These are phyloP conservation scores for Diploptera punctata DNA, from an alignment of 2,888 invertebrate species.

Conservation along the genomic window DNA sequence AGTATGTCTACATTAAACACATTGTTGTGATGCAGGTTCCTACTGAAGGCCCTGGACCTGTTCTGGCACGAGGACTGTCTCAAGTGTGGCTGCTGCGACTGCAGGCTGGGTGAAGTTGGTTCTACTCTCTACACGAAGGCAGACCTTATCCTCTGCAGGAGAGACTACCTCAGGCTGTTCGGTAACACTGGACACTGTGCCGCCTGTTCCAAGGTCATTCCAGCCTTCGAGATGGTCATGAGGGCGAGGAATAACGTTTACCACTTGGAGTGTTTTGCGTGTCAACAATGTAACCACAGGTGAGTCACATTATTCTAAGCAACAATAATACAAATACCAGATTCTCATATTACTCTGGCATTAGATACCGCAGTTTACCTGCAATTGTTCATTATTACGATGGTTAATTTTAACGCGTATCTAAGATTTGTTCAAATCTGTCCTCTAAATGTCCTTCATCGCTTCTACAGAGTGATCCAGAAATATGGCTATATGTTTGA, in stretches of 20 bases:
- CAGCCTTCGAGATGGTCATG: conserved; percentile 99
- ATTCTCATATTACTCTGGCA: no score
- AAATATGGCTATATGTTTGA: no score
- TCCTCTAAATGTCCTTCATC: no score
- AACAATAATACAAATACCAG: no score
- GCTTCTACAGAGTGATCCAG: no score
- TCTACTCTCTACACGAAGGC: conserved; percentile 95
- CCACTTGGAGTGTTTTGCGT: conserved; percentile 97
- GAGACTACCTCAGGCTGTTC: conserved; percentile 96
- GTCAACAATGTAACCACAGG: conserved; percentile 99
- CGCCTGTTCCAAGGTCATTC: conserved; percentile 97
- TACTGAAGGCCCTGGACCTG: conserved; percentile 91
- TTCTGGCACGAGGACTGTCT: conserved; percentile 98
- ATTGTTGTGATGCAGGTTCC: conserved; percentile 57
- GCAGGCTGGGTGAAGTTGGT: conserved; percentile 94
- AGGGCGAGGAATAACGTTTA: conserved; percentile 95
- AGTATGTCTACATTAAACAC: no score
- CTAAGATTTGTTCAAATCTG: no score
- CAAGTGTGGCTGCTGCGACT: conserved; percentile 97
- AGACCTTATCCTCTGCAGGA: conserved; percentile 92
- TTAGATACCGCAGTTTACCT: no score
- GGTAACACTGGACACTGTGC: conserved; percentile 97
- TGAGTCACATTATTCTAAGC: no score
- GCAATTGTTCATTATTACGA: no score
- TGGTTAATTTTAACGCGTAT: no score